Evolutionary conservation across 2,113 vertebrate species (phyloP).

Genomic region (Bettongia penicillata): DNA sequence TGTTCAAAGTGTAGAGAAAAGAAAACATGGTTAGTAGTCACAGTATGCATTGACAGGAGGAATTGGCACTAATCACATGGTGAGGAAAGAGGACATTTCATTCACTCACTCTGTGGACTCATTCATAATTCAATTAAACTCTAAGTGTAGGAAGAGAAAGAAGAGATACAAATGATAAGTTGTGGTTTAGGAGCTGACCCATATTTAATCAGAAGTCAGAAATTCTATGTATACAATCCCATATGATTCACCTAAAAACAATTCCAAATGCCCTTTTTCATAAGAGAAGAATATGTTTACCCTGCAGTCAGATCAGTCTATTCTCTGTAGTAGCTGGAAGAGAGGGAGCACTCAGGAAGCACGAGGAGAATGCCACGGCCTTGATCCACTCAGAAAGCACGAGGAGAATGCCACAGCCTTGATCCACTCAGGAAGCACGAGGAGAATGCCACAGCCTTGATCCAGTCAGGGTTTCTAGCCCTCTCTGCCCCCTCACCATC

Average conservation of each 20-base stretch:
- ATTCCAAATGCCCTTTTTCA: background rate
- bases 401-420: background rate
- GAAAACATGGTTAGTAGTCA: background rate
- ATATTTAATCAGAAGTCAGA: background rate
- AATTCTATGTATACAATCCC: background rate
- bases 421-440: background rate
- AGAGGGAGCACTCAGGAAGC: background rate
- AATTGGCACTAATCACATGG: background rate
- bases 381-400: background rate
- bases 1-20: background rate
- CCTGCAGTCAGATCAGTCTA: background rate
- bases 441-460: background rate
- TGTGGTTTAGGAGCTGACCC: background rate
- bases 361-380: background rate
- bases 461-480: background rate
- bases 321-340: conserved; percentile 3
- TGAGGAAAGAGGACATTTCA: background rate
- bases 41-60: background rate
- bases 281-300: background rate
- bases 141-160: background rate
- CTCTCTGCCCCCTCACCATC: accelerated
- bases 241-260: background rate
- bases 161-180: background rate
- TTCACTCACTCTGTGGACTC: background rate
- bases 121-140: background rate